These are phyloP conservation scores for Brachionus rubens DNA, from an alignment of 1,140 invertebrate genomes.

Conservation along the genomic window DNA sequence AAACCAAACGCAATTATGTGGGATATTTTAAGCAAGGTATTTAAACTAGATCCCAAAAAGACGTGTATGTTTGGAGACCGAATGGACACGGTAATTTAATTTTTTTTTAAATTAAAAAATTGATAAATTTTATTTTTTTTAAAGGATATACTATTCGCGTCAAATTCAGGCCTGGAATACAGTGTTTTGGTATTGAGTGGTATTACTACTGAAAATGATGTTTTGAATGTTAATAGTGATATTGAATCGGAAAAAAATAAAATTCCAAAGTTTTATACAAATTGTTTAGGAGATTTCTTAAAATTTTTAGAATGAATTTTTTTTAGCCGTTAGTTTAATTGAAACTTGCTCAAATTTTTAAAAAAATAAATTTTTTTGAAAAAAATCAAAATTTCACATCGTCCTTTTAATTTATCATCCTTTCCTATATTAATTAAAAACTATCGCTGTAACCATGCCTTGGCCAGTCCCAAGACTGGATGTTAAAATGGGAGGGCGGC, in stretches of 20 bases:
- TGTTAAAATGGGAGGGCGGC: no score
- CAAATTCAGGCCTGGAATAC: constrained; percentile 38
- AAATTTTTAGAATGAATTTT: background rate
- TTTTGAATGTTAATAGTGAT: background rate
- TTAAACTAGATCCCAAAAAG: constrained; percentile 70
- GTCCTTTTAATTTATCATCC: background rate
- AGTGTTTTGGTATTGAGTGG: constrained; percentile 32
- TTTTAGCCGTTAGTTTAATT: background rate
- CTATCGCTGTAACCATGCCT: no score
- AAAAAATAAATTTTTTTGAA: background rate
- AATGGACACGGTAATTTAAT: constrained; percentile 49
- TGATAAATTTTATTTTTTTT: background rate
- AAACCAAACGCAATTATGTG: constrained; percentile 72
- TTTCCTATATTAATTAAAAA: background rate
- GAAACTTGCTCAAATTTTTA: background rate
- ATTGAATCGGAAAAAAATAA: background rate
- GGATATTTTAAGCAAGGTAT: constrained; percentile 59
- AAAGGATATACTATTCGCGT: constrained; percentile 43
- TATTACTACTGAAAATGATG: constrained; percentile 1
- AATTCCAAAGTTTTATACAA: constrained; percentile 1
- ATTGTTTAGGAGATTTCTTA: background rate
- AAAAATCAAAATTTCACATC: background rate
- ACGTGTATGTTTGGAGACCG: constrained; percentile 91
- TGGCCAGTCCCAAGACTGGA: no score
- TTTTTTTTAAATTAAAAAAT: background rate